Conservation (phyloP, 2,113 vertebrate species). For the Falcunculus frontatus region DNA sequence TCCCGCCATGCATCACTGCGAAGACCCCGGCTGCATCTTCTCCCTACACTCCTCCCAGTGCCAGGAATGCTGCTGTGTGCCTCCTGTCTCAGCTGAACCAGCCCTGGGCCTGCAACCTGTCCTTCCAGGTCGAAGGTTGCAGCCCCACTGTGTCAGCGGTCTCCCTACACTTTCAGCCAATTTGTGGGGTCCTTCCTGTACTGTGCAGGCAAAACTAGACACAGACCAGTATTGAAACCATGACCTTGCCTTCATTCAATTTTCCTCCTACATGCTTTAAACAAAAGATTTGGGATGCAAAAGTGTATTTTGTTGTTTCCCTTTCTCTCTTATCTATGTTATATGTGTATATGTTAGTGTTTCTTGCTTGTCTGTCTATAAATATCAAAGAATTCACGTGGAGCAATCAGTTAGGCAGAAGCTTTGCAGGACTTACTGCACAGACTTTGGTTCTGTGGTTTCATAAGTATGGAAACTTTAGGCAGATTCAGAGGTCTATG, state of each 20-base stretch:
- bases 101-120: fast-evolving
- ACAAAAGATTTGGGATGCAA: background rate
- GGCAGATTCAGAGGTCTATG: background rate
- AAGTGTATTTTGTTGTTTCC: background rate
- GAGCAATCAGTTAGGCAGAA: background rate
- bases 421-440: background rate
- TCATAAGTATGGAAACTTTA: background rate
- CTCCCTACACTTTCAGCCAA: fast-evolving
- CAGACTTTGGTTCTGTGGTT: background rate
- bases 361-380: background rate
- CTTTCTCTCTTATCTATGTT: background rate
- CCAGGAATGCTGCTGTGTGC: background rate
- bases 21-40: fast-evolving
- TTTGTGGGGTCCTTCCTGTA: background rate
- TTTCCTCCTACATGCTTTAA: background rate
- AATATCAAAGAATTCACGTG: background rate
- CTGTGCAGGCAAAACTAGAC: background rate
- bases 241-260: background rate
- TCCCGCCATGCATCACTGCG: fast-evolving
- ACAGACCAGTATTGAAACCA: background rate
- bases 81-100: background rate
- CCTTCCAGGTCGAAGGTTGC: background rate
- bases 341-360: background rate
- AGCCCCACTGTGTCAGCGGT: fast-evolving
- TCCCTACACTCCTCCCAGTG: fast-evolving